These are phyloP conservation scores for Cossypha dichroa DNA, from an alignment of 2,797 vertebrate genomes.

Conservation along the genomic window DNA sequence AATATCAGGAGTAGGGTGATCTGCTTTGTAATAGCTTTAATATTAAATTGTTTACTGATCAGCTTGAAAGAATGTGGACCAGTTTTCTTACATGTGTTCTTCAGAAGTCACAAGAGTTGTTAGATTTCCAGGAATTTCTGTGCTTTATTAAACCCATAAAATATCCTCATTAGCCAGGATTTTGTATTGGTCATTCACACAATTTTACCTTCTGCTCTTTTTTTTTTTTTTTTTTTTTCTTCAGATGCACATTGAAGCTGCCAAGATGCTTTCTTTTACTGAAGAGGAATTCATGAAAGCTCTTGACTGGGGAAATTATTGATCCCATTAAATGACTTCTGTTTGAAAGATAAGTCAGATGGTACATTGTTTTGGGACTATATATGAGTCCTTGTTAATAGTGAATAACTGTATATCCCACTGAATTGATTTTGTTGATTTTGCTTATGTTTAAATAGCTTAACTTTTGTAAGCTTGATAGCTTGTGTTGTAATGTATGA, in stretches of 20 bases:
- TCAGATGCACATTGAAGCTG: slow-evolving; percentile 97
- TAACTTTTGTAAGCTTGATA: background rate
- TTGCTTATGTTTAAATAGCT: background rate
- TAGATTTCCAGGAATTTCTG: background rate
- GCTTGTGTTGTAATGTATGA: background rate
- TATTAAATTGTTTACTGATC: background rate
- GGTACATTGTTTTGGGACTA: background rate
- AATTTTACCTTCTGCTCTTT: background rate
- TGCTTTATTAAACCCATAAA: background rate
- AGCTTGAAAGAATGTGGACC: background rate
- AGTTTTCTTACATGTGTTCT: background rate
- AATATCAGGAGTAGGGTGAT: background rate
- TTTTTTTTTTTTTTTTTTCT: background rate
- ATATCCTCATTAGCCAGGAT: background rate
- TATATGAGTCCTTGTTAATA: background rate
- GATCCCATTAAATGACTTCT: background rate
- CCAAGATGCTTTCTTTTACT: slow-evolving; percentile 94
- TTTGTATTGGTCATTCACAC: background rate
- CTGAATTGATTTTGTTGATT: background rate
- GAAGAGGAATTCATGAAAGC: slow-evolving; percentile 96
- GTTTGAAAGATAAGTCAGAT: background rate
- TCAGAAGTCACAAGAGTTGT: background rate
- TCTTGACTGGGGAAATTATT: slow-evolving; percentile 88
- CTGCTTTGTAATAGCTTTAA: background rate
- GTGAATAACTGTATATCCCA: background rate